Conservation (phyloP, 2,113 vertebrate genomes). For the Microcebus jonahi region DNA sequence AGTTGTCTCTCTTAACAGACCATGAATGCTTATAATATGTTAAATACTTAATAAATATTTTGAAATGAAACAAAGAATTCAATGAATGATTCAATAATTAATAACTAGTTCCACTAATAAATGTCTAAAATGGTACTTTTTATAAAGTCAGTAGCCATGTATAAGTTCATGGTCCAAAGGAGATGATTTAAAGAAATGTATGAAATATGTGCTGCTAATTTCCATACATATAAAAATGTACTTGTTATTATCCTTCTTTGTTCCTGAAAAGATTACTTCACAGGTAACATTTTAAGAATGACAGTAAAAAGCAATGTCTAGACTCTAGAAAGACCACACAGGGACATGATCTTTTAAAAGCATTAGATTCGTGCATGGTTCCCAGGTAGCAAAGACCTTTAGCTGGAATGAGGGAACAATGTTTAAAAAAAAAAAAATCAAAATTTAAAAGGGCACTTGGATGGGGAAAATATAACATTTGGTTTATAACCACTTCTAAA, state of each 20-base stretch:
- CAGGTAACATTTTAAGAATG: not conserved
- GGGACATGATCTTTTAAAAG: not conserved
- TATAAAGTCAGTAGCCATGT: not conserved
- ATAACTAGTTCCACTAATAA: not conserved
- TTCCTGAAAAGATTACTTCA: not conserved
- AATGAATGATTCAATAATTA: conserved; percentile 1
- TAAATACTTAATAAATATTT: not conserved
- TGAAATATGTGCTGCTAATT: not conserved
- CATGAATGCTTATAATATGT: not conserved
- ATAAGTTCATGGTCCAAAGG: not conserved
- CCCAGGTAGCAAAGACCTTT: not conserved
- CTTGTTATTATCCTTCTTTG: not conserved
- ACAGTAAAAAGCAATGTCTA: not conserved
- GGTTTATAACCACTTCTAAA: conserved; percentile 19
- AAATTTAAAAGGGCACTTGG: not conserved
- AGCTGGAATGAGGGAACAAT: not conserved
- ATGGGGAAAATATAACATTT: not conserved
- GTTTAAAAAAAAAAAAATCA: not conserved
- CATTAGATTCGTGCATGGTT: not conserved
- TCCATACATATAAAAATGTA: not conserved
- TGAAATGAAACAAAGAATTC: conserved; percentile 22
- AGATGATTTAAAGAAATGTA: not conserved
- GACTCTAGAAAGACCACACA: not conserved
- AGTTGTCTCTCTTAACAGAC: not conserved
- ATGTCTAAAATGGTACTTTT: not conserved